Conservation (phyloP, 1,140 invertebrate species). For the Bombus pyrosoma region DNA sequence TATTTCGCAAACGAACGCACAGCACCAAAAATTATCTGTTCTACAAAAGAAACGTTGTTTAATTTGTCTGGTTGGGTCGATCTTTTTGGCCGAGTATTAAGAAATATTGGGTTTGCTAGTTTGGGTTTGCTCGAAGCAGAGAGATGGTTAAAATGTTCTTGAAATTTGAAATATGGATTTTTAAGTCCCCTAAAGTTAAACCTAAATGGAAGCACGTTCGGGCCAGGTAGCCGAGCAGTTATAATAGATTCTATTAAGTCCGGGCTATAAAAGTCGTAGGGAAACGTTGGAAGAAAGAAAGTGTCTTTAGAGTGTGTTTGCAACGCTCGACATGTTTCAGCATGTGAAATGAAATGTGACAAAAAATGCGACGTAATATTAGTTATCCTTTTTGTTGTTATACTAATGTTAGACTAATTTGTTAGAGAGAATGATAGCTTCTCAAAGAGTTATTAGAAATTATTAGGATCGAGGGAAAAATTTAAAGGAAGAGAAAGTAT, state of each 20-base stretch:
- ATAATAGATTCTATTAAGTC: conserved; percentile 37
- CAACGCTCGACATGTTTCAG: background rate
- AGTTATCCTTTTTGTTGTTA: background rate
- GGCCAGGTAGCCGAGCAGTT: conserved; percentile 6
- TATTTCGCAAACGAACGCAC: too few species aligned
- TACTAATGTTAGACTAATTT: conserved; percentile 1
- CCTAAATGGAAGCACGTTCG: background rate
- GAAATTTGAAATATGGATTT: conserved; percentile 25
- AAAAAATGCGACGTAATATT: background rate
- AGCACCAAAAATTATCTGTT: too few species aligned
- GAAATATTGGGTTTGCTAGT: background rate
- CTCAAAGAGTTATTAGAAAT: background rate
- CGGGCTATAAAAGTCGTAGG: conserved; percentile 25
- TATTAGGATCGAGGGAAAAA: conserved; percentile 15
- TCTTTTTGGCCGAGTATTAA: background rate
- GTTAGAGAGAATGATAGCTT: background rate
- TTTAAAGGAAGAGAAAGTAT: conserved; percentile 19
- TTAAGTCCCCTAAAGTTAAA: background rate
- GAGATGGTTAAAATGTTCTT: background rate
- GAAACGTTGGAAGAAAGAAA: conserved; percentile 15
- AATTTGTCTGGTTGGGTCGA: background rate
- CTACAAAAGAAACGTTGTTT: background rate
- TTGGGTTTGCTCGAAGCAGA: background rate
- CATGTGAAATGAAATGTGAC: background rate
- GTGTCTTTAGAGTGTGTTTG: conserved; percentile 12